phyloP scores from a whole-genome alignment of 2,113 vertebrate genomes.

The Mormyrus lacerda region DNA sequence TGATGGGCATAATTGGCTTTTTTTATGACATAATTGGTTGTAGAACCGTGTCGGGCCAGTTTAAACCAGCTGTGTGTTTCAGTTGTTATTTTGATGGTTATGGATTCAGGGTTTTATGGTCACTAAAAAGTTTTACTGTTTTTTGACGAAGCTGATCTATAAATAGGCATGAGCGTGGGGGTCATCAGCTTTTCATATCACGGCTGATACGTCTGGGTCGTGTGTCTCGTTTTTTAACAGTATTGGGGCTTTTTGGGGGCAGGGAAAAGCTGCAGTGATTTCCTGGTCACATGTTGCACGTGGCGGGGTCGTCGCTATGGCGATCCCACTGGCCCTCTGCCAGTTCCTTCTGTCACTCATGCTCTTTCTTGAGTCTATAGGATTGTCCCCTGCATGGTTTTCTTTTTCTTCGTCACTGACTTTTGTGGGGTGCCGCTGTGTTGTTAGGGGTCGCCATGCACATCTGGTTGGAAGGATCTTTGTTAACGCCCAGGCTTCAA shows the following conservation, averaged over 20 bases:
- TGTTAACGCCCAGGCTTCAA: not conserved
- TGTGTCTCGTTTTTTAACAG: not conserved
- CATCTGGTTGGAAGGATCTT: not conserved
- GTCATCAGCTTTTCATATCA: not conserved
- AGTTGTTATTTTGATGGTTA: conserved; percentile 33
- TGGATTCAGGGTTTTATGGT: conserved; percentile 34
- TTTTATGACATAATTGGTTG: conserved; percentile 31
- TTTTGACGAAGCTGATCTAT: conserved; percentile 32
- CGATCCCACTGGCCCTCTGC: not conserved
- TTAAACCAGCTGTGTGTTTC: conserved; percentile 18
- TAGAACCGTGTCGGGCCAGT: not conserved
- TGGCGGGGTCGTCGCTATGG: not conserved
- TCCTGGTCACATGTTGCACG: not conserved
- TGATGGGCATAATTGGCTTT: not conserved
- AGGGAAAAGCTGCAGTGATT: not conserved
- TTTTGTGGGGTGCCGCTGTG: not conserved
- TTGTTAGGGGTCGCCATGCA: not conserved
- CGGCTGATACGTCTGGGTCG: not conserved
- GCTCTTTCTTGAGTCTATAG: not conserved
- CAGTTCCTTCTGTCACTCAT: not conserved
- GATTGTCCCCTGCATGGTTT: not conserved
- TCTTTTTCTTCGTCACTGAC: not conserved
- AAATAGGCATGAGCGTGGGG: conserved; percentile 2
- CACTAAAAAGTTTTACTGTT: conserved; percentile 1
- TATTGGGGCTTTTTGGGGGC: not conserved